Conservation (phyloP, 1,140 invertebrate genomes). For the Cotesia typhae region DNA sequence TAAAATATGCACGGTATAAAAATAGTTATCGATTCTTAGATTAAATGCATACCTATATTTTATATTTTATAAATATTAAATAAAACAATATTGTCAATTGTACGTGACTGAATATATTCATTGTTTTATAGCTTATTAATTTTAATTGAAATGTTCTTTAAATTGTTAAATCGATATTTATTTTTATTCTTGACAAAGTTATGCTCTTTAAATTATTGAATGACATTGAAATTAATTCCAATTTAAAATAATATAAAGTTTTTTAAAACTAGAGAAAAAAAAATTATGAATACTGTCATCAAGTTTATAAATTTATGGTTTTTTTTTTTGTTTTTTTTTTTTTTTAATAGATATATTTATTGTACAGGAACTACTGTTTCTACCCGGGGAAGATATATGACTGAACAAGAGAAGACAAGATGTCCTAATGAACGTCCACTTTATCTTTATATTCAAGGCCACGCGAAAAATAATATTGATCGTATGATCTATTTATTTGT, state of each 20-base stretch:
- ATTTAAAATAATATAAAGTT: no score
- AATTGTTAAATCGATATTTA: background rate
- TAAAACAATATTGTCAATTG: conserved; percentile 20
- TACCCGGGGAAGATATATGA: conserved; percentile 72
- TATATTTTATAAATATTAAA: background rate
- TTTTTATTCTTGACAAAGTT: conserved; percentile 5
- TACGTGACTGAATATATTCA: background rate
- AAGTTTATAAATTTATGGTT: no score
- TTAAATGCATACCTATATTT: no score
- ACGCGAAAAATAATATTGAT: conserved; percentile 69
- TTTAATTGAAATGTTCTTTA: background rate
- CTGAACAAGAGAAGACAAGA: conserved; percentile 67
- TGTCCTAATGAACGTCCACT: conserved; percentile 69
- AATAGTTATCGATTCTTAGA: no score
- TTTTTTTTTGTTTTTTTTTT: no score
- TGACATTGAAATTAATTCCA: background rate
- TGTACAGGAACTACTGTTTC: conserved; percentile 70
- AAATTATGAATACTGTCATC: no score
- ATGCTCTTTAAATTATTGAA: no score
- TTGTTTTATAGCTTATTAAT: conserved; percentile 3
- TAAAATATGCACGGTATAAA: no score
- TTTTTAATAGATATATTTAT: background rate
- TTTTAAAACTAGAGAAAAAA: no score
- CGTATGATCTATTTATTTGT: conserved; percentile 60
- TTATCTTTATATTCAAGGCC: conserved; percentile 72